A percentile compares a stretch with the other conserved stretches of the same genome.
Evolutionary conservation across 2,113 vertebrate species (phyloP).

Genomic region (Dissostichus mawsoni): DNA sequence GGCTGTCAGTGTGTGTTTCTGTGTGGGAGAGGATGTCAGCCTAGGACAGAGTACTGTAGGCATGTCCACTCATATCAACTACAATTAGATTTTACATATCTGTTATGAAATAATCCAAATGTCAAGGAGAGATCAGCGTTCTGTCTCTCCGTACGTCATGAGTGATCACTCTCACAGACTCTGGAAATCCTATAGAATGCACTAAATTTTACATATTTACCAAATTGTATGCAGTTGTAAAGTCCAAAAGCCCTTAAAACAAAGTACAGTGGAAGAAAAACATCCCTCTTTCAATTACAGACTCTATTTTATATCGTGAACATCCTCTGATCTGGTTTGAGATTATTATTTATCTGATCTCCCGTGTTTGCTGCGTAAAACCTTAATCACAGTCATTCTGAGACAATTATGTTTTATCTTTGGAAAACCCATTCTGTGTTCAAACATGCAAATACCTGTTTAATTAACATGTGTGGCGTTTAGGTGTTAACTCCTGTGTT

Average conservation of each 20-base stretch:
- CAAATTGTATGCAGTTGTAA: neutral
- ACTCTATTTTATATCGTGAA: conserved; percentile 7
- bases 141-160: neutral
- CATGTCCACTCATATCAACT: neutral
- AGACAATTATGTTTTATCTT: neutral
- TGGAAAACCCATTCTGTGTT: too few species aligned
- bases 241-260: neutral
- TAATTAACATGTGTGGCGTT: too few species aligned
- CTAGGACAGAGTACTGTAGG: neutral
- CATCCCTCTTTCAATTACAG: conserved; percentile 17
- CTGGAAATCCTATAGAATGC: neutral
- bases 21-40: conserved; percentile 1
- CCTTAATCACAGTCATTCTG: neutral
- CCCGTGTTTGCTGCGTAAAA: neutral
- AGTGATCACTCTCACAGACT: neutral
- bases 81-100: neutral
- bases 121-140: neutral
- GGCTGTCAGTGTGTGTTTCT: neutral
- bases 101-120: conserved; percentile 6
- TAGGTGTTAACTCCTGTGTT: too few species aligned
- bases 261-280: neutral
- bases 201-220: neutral
- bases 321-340: neutral
- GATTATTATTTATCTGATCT: neutral
- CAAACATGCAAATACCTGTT: too few species aligned